Evolutionary conservation across 1,140 invertebrate species (phyloP), one percentile per base, ranked within the genome.

Genomic region (Asobara japonica): DNA sequence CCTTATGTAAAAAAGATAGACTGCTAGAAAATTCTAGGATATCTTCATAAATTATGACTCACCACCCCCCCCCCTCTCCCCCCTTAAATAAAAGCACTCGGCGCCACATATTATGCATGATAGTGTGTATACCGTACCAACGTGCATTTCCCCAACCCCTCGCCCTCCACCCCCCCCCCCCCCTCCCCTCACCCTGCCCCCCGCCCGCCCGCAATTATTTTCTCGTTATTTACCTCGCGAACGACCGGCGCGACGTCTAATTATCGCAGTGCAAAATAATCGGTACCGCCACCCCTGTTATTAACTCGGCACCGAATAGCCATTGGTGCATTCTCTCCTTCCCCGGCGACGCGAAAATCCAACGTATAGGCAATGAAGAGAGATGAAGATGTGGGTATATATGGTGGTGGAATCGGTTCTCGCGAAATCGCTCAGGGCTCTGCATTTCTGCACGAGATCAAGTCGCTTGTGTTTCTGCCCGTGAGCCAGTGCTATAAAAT

Each of bases 251-350:
- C 81, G 79, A 79, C 80, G 83, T 83, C 83, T 86, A 84, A 85
- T 86, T 86, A 86, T 85, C 82, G 80, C 83, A 77, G 82, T 80
- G 80, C 77, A 81, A 84, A 85, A 85, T 85, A 83, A 85, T 84
- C 84, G 81, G 77, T 80, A 77, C 67, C 65, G 68, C 74, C 71
- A 80, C 83, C 79, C 83, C 84, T 85, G 81, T 86, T 83, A 86
- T 86, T 86, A 86, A 82, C 82, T 82, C 78, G 29, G 78, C 80
- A 78, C 78, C 80, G 77, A 76, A 83, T 82, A 78, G 60, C 76
- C 74, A 73, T 72, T 56, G 51, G 60, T 62, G 29, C 13, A 31
- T 30, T 30, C 29, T 31, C 27, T 11, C 25, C n/a, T 25, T 11
- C 4, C 11, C 29, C 25, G 10, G 27, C 27, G 29, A 62, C 29